Conservation (phyloP, 2,797 vertebrate species). For the Trichosurus vulpecula region DNA sequence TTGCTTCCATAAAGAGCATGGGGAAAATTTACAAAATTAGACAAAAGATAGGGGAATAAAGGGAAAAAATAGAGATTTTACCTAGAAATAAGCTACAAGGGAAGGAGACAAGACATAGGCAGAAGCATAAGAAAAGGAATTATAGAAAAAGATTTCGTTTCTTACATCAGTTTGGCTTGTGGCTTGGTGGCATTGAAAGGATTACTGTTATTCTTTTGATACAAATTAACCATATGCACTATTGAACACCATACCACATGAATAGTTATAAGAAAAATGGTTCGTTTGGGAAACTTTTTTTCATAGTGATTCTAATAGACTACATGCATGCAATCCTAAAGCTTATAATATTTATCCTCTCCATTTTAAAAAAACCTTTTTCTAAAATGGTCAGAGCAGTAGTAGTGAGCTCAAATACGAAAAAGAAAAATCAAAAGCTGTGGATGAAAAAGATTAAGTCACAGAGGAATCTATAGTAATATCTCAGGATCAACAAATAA, state of each 20-base stretch:
- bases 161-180: slow-evolving; percentile 29
- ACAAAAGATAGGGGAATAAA: slow-evolving; percentile 44
- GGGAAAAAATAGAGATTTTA: slow-evolving; percentile 29
- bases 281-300: slow-evolving; percentile 49
- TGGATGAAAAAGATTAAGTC: slow-evolving; percentile 49
- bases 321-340: background rate
- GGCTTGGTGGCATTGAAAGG: slow-evolving; percentile 3
- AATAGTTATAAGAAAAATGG: background rate
- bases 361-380: slow-evolving; percentile 19
- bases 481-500: slow-evolving; percentile 49
- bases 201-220: slow-evolving; percentile 43
- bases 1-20: slow-evolving; percentile 57
- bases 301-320: slow-evolving; percentile 37
- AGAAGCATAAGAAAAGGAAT: slow-evolving; percentile 30
- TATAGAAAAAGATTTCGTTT: slow-evolving; percentile 34
- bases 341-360: slow-evolving; percentile 49
- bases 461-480: slow-evolving; percentile 34
- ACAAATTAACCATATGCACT: slow-evolving; percentile 45
- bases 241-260: background rate
- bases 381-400: slow-evolving; percentile 49
- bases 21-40: slow-evolving; percentile 13
- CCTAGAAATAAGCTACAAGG: slow-evolving; percentile 37
- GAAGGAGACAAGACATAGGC: background rate
- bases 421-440: slow-evolving; percentile 57
- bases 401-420: slow-evolving; percentile 43